Evolutionary conservation across 2,888 invertebrate genomes (phyloP).

Genomic region (Pheosia tremula): DNA sequence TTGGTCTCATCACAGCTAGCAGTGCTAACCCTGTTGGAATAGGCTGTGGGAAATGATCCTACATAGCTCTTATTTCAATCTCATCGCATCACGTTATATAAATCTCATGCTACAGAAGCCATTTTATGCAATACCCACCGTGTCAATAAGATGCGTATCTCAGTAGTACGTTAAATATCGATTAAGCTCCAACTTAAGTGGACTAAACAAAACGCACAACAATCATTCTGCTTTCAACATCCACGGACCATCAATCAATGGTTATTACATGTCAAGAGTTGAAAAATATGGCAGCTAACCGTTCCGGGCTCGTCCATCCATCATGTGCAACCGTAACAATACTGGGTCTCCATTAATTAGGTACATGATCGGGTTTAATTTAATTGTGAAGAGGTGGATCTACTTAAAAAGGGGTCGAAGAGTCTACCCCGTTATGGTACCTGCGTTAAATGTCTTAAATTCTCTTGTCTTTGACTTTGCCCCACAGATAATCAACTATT

Average conservation of each 20-base stretch:
- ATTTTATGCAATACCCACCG: not conserved
- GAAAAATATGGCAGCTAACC: conserved; percentile 64
- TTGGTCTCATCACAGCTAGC: no score
- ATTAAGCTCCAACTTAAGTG: conserved; percentile 31
- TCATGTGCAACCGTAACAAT: conserved; percentile 49
- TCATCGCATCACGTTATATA: no score
- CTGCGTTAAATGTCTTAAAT: no score
- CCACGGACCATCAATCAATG: conserved; percentile 59
- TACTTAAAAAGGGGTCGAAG: conserved; percentile 19
- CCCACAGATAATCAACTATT: no score
- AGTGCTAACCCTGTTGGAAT: no score
- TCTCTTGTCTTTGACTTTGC: no score
- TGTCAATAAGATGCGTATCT: conserved; percentile 22
- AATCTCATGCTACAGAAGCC: no score
- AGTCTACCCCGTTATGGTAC: no score
- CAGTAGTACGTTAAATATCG: conserved; percentile 32
- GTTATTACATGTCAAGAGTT: conserved; percentile 63
- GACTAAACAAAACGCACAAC: conserved; percentile 53
- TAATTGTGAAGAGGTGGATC: conserved; percentile 44
- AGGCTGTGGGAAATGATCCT: no score
- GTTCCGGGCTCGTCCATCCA: conserved; percentile 48
- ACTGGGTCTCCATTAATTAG: conserved; percentile 56
- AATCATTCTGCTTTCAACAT: conserved; percentile 66
- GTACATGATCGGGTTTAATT: conserved; percentile 46
- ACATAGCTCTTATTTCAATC: no score